phyloP scores from a whole-genome alignment of 92 coral and sea anemone species.

The Actinostola sp. region DNA sequence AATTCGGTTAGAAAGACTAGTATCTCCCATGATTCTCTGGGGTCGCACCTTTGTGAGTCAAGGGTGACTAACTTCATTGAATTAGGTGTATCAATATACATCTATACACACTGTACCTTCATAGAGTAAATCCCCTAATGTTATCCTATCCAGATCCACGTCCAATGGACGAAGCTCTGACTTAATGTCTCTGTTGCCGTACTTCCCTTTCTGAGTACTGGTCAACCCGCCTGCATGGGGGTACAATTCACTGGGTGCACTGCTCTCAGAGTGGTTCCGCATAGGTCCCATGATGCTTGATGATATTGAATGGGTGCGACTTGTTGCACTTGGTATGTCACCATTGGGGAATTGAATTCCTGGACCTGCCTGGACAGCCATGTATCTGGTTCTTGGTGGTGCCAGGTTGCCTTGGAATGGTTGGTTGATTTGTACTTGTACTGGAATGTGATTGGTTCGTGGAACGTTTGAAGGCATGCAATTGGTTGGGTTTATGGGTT shows the following conservation, averaged over 20 bases:
- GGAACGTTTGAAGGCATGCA: background rate
- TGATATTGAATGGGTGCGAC: conserved; percentile 40
- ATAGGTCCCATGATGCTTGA: conserved; percentile 32
- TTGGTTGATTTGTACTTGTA: conserved; percentile 49
- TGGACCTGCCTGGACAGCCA: conserved; percentile 24
- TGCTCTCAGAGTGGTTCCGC: conserved; percentile 29
- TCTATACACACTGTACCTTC: conserved; percentile 62
- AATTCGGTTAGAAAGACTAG: no score
- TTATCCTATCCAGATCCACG: conserved; percentile 90
- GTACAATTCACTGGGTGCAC: conserved; percentile 58
- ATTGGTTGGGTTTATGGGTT: conserved; percentile 5
- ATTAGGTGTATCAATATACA: background rate
- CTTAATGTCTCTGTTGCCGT: conserved; percentile 90
- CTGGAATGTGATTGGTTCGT: conserved; percentile 47
- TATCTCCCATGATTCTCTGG: no score
- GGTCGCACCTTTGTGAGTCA: no score
- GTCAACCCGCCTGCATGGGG: conserved; percentile 72
- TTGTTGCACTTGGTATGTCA: conserved; percentile 49
- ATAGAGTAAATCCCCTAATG: conserved; percentile 83
- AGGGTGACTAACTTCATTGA: no score
- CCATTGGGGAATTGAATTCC: conserved; percentile 43
- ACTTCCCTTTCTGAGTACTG: conserved; percentile 84
- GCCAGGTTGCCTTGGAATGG: conserved; percentile 20
- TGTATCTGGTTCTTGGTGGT: conserved; percentile 23
- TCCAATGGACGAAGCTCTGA: conserved; percentile 71